Conservation (phyloP, 2,888 invertebrate species). For the Drepana falcataria region DNA sequence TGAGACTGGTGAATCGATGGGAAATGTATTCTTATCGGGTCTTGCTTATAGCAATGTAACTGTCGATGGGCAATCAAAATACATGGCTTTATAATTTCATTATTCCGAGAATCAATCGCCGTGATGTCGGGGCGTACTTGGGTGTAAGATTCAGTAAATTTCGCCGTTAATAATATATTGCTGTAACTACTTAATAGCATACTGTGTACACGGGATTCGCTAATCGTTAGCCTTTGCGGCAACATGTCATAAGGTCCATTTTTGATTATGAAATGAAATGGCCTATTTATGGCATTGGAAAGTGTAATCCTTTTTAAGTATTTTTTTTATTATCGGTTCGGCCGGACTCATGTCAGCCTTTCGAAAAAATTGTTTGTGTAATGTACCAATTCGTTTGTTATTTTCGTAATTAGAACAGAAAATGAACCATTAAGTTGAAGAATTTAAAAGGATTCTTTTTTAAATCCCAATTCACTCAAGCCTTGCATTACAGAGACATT, state of each 20-base stretch:
- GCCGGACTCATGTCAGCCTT: constrained; percentile 10
- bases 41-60: constrained; percentile 17
- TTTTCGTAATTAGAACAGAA: too few relatives aligned
- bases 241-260: constrained; percentile 28
- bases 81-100: constrained; percentile 47
- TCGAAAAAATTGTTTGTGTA: too few relatives aligned
- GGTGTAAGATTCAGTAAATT: constrained; percentile 43
- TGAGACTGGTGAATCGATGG: too few relatives aligned
- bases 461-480: too few relatives aligned
- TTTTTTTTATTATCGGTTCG: constrained; percentile 33
- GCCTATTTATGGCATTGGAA: constrained; percentile 24
- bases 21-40: not conserved
- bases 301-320: constrained; percentile 28
- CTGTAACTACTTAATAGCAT: constrained; percentile 47
- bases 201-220: constrained; percentile 26
- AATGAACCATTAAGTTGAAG: too few relatives aligned
- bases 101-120: constrained; percentile 60
- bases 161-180: constrained; percentile 45
- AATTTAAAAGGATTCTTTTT: too few relatives aligned
- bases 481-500: too few relatives aligned
- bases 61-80: constrained; percentile 38
- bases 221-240: constrained; percentile 26
- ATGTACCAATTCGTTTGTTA: too few relatives aligned
- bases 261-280: constrained; percentile 16
- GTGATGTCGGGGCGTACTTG: constrained; percentile 36